phyloP scores from a whole-genome alignment of 1,140 invertebrate species.

The Mizuhopecten yessoensis region DNA sequence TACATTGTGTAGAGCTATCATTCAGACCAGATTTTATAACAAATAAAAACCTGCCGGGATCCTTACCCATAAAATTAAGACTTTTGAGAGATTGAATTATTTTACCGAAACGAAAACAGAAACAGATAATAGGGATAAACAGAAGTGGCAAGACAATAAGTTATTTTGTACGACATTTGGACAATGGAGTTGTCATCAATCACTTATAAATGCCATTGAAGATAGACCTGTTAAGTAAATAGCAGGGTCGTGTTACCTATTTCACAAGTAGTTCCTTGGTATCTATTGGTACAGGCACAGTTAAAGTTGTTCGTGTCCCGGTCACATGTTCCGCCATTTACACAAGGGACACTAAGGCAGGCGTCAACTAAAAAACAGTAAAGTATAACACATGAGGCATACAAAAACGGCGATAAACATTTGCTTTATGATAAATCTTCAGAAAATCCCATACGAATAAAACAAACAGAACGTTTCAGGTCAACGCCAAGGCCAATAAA shows the following conservation, averaged over 20 bases:
- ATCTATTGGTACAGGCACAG: not conserved
- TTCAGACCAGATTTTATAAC: not conserved
- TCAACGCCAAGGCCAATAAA: no score
- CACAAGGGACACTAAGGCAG: not conserved
- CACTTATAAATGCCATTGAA: not conserved
- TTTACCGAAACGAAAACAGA: no score
- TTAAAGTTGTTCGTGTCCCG: not conserved
- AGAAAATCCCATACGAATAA: no score
- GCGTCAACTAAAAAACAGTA: not conserved
- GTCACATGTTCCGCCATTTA: conserved; percentile 26
- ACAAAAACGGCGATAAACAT: no score
- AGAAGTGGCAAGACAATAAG: not conserved
- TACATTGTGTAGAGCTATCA: not conserved
- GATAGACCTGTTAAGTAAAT: not conserved
- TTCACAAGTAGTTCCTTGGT: conserved; percentile 42
- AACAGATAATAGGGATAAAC: no score
- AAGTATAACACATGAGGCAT: no score
- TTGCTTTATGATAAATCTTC: no score
- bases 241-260: not conserved
- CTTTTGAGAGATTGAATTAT: no score
- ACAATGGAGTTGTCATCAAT: not conserved
- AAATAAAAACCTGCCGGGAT: not conserved
- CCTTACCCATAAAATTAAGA: no score
- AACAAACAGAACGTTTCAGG: no score
- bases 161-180: not conserved